Base-by-base conservation (phyloP, 2,888 invertebrate species). In the Dascillus cervinus region DNA sequence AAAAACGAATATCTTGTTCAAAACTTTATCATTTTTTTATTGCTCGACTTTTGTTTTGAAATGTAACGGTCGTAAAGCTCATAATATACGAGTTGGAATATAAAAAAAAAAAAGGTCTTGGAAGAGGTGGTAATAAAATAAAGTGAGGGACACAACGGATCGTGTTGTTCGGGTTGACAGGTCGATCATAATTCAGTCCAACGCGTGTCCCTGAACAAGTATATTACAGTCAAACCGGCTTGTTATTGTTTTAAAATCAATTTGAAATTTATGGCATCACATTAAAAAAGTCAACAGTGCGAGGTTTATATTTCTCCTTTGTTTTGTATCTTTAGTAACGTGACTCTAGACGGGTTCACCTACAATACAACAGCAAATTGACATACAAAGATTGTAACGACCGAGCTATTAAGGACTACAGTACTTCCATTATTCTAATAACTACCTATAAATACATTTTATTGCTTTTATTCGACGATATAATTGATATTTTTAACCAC, bases 231-330 rank as follows among this genome's bases (percentile, higher is more conserved):
- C 33, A 30, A 28, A 27, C 34, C 34, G 25, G 34, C 29, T 39
- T 44, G 47, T 44, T 44, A 41, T 46, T 47, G 46, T 49, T 49
- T 47, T 43, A 47, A 42, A 49, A 49, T 40, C 47, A 49, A 47
- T 49, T 47, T 47, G 39, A 46, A 46, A 43, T 46, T 47, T 49
- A 47, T 37, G 44, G 39, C 35, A 37, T 38, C 42, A 39, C 43
- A 44, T 41, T 43, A 44, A 49, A 43, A 41, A 41, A 41, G 37
- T 33, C 29, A 42, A 39, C 42, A 42, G 41, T 28, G 37, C 38
- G 39, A 36, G 35, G 40, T 48, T 46, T 43, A 46, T 41, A 43
- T 39, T 41, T 46, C n/a, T 30, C 38, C 36, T 41, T 47, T 44
- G 40, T 43, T 42, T 42, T 31, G 38, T 39, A 41, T 46, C 41